phyloP scores from a whole-genome alignment of 37 sponge, comb jelly and placozoan species.

The Oopsacas minuta region DNA sequence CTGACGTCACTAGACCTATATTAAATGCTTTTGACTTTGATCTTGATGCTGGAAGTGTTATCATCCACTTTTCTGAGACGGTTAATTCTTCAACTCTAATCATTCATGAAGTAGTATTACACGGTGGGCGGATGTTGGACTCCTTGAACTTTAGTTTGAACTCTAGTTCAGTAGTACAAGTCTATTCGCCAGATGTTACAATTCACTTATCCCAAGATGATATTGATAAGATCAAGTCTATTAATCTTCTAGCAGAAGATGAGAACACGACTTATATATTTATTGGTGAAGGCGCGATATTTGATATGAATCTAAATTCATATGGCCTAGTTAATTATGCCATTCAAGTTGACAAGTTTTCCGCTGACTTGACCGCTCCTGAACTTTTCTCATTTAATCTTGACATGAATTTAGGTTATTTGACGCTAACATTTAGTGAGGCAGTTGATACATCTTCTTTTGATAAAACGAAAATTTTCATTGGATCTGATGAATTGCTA shows the following conservation, averaged over 20 bases:
- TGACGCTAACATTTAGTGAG: conserved; percentile 61
- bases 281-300: not conserved
- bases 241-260: not conserved
- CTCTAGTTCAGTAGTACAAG: not conserved
- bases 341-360: conserved; percentile 24
- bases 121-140: not conserved
- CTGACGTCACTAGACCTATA: conserved; percentile 21
- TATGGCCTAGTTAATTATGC: conserved; percentile 21
- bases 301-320: not conserved
- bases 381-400: conserved; percentile 21
- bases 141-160: not conserved
- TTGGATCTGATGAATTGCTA: not conserved
- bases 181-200: not conserved
- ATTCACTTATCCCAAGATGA: not conserved
- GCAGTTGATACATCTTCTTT: conserved; percentile 46
- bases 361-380: conserved; percentile 35
- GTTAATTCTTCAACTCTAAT: conserved; percentile 17
- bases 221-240: not conserved
- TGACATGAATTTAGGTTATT: conserved; percentile 52
- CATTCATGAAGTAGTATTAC: not conserved
- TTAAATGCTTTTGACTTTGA: conserved; percentile 10
- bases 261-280: not conserved
- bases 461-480: not conserved
- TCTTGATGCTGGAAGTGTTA: not conserved
- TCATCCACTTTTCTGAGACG: conserved; percentile 21